Percentiles rank a stretch among this genome's conserved stretches.
phyloP scores from a whole-genome alignment of 2,888 invertebrate species.

The Hypselothyrea guttata region DNA sequence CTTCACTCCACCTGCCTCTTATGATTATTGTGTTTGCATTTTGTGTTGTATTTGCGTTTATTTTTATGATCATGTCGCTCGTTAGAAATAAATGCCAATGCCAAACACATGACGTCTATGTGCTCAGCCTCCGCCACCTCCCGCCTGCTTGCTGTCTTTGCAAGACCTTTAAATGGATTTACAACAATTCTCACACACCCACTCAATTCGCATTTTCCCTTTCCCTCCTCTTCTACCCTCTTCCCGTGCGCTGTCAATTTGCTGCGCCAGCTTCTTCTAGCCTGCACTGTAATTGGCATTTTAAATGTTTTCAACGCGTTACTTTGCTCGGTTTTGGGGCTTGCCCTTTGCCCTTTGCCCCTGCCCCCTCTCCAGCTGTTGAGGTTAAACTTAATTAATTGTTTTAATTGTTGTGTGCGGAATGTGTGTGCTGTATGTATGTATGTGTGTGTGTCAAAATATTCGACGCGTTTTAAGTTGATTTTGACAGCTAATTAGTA shows the following conservation, averaged over 20 bases:
- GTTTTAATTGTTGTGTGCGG: slow-evolving; percentile 44
- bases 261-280: slow-evolving; percentile 17
- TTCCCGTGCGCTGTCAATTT: slow-evolving; percentile 5
- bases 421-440: slow-evolving; percentile 7
- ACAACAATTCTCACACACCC: slow-evolving; percentile 57
- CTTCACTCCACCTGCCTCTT: slow-evolving; percentile 28
- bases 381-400: slow-evolving; percentile 62
- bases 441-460: slow-evolving; percentile 25
- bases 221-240: not conserved
- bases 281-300: slow-evolving; percentile 60
- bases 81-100: slow-evolving; percentile 70
- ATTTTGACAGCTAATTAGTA: slow-evolving; percentile 21
- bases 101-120: slow-evolving; percentile 44
- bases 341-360: not conserved
- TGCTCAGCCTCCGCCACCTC: not conserved
- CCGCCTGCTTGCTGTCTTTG: not conserved
- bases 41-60: slow-evolving; percentile 74
- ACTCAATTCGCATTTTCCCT: not conserved
- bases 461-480: slow-evolving; percentile 34
- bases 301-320: slow-evolving; percentile 33
- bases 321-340: too few relatives aligned
- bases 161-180: slow-evolving; percentile 61
- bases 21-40: slow-evolving; percentile 62
- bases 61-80: slow-evolving; percentile 76
- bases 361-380: not conserved